Evolutionary conservation across 2,888 invertebrate species (phyloP).

Genomic region (Odontothrips loti): DNA sequence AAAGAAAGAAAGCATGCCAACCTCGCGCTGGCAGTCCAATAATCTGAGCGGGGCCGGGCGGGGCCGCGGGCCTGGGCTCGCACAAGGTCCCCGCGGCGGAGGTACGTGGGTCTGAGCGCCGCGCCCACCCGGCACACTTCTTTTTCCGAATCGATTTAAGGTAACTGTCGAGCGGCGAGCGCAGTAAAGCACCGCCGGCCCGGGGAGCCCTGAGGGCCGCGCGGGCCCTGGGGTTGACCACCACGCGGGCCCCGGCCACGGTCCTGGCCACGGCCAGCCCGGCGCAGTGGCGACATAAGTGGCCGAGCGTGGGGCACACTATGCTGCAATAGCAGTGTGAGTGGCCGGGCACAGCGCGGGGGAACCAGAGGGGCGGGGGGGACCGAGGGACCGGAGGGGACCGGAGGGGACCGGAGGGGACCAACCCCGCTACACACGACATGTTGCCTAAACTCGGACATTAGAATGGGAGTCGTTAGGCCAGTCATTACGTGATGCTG

Average conservation of each 20-base stretch:
- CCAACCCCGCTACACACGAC: background rate
- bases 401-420: background rate
- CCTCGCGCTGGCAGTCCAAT: too few species aligned
- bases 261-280: too few species aligned
- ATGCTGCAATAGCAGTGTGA: background rate
- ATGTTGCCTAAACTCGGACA: slow-evolving; percentile 26
- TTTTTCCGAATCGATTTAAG: slow-evolving; percentile 8
- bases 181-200: background rate
- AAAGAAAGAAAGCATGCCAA: too few species aligned
- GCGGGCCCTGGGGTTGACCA: background rate
- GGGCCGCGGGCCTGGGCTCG: background rate
- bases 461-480: background rate
- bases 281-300: background rate
- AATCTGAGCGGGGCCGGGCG: background rate
- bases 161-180: background rate
- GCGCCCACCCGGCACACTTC: background rate
- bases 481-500: slow-evolving; percentile 16
- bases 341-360: too few species aligned
- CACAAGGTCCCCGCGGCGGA: background rate
- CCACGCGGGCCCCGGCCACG: too few species aligned
- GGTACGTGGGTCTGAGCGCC: background rate
- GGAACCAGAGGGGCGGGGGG: too few species aligned
- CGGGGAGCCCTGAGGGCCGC: background rate
- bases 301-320: background rate
- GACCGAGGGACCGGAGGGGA: too few species aligned